These are phyloP conservation scores for Alentia gelatinosa DNA, from an alignment of 2,888 invertebrate species.

Conservation along the genomic window DNA sequence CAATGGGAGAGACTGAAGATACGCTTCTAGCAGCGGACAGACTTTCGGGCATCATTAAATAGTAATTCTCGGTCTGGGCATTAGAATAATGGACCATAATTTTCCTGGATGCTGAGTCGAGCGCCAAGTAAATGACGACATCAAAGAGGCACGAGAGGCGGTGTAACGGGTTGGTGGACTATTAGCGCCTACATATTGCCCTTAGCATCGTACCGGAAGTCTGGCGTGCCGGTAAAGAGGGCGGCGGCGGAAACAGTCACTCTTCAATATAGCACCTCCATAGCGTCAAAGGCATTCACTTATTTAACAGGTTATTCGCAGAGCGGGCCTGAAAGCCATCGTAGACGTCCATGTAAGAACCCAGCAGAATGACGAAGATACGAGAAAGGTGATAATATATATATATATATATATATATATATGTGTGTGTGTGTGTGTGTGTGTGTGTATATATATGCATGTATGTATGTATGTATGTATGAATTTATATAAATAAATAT, in stretches of 20 bases:
- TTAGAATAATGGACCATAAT: constrained; percentile 11
- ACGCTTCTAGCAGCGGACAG: background rate
- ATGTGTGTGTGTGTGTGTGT: too few species aligned
- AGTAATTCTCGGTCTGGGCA: background rate
- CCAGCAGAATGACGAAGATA: too few species aligned
- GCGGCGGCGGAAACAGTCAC: background rate
- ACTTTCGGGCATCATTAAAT: background rate
- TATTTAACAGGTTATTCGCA: too few species aligned
- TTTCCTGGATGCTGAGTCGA: background rate
- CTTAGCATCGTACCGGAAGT: background rate
- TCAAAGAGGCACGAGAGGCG: background rate
- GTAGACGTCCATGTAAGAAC: too few species aligned
- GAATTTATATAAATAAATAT: too few species aligned
- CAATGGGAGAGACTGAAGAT: background rate
- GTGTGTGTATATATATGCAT: too few species aligned
- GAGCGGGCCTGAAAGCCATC: too few species aligned
- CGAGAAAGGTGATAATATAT: too few species aligned
- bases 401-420: too few species aligned
- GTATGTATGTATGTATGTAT: too few species aligned
- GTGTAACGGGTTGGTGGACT: background rate
- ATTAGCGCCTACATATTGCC: background rate
- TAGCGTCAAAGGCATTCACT: too few species aligned
- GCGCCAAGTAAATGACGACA: background rate
- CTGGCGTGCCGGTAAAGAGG: background rate
- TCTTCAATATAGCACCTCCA: too few species aligned